Percentiles rank a stretch among this genome's conserved stretches.
phyloP scores from a whole-genome alignment of 2,113 vertebrate genomes.

The Indri indri region DNA sequence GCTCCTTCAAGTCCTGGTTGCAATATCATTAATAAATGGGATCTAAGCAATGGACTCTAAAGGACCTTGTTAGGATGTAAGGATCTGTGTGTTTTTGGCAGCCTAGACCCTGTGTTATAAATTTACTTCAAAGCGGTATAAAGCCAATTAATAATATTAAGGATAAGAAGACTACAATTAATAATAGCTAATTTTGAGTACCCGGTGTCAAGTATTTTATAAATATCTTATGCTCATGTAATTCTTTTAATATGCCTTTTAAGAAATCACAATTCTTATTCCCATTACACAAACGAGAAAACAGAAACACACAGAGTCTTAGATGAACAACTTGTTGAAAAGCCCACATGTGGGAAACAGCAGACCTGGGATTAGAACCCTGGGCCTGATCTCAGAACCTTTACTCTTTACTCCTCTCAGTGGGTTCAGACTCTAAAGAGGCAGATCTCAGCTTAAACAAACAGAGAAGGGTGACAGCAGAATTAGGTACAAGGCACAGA shows the following conservation, averaged over 20 bases:
- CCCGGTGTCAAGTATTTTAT: neutral
- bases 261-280: neutral
- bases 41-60: neutral
- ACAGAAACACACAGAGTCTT: neutral
- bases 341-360: neutral
- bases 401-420: neutral
- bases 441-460: neutral
- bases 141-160: neutral
- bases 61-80: neutral
- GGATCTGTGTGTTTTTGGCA: neutral
- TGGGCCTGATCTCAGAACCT: neutral
- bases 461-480: neutral
- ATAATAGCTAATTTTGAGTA: neutral
- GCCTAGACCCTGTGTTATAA: neutral
- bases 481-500: neutral
- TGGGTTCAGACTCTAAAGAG: neutral
- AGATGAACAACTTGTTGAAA: neutral
- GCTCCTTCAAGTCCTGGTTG: neutral
- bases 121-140: neutral
- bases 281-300: neutral
- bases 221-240: neutral
- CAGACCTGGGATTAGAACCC: neutral
- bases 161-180: neutral
- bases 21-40: neutral
- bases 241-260: neutral